Percentiles rank a stretch among this genome's conserved stretches.
Conservation (phyloP, 2,888 invertebrate genomes). For the Meloe dianella region DNA sequence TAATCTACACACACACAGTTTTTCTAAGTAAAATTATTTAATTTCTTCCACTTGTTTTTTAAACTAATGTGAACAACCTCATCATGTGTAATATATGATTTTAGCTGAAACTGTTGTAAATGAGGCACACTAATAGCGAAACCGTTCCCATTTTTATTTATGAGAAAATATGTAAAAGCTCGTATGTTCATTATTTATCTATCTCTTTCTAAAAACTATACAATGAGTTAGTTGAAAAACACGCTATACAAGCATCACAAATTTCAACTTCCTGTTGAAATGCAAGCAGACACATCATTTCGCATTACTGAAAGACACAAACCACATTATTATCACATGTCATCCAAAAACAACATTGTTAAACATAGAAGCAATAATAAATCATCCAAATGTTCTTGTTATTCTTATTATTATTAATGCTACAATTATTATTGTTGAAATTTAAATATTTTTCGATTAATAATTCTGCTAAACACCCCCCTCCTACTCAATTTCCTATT, state of each 20-base stretch:
- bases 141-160: not conserved
- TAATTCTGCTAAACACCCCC: not conserved
- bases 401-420: not conserved
- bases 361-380: conserved; percentile 27
- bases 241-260: conserved; percentile 5
- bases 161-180: not conserved
- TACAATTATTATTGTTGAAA: not conserved
- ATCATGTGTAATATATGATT: not conserved
- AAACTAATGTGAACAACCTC: conserved; percentile 11
- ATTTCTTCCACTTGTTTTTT: no score
- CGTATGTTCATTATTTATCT: not conserved
- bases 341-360: conserved; percentile 25
- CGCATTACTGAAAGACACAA: conserved; percentile 15
- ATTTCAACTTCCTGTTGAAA: conserved; percentile 27
- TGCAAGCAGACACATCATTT: conserved; percentile 13
- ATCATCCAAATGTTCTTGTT: conserved; percentile 17
- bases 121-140: conserved; percentile 2
- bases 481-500: not conserved
- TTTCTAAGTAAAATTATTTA: not conserved
- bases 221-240: not conserved
- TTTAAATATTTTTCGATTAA: not conserved
- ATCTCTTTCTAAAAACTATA: not conserved
- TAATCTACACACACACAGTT: not conserved
- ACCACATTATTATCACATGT: conserved; percentile 22
- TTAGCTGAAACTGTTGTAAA: not conserved